These are phyloP conservation scores for Delichon dasypus DNA, from an alignment of 2,797 vertebrate genomes.

Conservation along the genomic window DNA sequence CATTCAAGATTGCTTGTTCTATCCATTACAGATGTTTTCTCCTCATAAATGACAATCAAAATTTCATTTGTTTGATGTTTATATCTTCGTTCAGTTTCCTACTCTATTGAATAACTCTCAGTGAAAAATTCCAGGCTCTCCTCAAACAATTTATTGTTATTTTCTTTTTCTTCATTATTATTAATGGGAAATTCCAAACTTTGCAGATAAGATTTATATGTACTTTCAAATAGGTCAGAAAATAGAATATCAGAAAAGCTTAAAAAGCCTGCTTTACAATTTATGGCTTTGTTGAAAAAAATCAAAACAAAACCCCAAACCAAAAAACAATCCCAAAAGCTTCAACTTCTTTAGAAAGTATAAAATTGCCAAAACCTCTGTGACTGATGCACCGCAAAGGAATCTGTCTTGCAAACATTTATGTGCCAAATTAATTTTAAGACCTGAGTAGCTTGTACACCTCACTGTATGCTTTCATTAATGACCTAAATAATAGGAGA, in stretches of 20 bases:
- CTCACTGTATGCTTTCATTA: constrained; percentile 29
- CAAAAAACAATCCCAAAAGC: not conserved
- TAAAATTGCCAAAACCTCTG: constrained; percentile 33
- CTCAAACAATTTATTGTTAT: constrained; percentile 49
- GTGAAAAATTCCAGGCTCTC: constrained; percentile 63
- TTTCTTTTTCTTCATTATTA: constrained; percentile 57
- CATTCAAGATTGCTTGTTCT: constrained; percentile 56
- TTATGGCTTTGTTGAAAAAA: not conserved
- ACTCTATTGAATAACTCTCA: constrained; percentile 19
- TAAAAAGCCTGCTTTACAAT: constrained; percentile 41
- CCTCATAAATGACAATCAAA: constrained; percentile 70
- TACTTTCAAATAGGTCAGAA: constrained; percentile 37
- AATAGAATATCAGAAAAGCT: constrained; percentile 42
- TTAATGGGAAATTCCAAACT: constrained; percentile 65
- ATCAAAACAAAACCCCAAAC: not conserved
- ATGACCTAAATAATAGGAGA: constrained; percentile 13
- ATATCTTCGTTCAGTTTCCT: constrained; percentile 50
- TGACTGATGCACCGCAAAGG: constrained; percentile 6
- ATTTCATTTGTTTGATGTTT: constrained; percentile 66
- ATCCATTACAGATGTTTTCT: constrained; percentile 69
- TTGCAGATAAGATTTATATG: constrained; percentile 63
- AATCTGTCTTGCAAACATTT: constrained; percentile 31
- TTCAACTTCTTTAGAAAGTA: not conserved
- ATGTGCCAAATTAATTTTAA: constrained; percentile 26
- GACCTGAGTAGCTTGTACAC: not conserved